Percentiles rank a stretch among this genome's conserved stretches.
Evolutionary conservation across 2,113 vertebrate species (phyloP).

Genomic region (Orientallactaga bullata): DNA sequence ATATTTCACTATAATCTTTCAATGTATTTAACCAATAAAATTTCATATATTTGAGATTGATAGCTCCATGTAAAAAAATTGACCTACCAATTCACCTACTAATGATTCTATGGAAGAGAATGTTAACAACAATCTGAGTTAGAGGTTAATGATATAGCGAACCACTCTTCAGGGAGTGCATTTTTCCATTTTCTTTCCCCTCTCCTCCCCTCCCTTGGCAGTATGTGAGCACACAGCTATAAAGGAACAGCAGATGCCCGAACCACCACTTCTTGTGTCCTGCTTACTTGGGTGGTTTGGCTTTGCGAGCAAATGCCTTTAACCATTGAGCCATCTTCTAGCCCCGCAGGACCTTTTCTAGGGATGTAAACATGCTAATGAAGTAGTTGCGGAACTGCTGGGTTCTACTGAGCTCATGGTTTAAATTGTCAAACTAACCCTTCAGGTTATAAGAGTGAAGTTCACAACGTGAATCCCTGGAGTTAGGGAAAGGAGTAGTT

Average conservation of each 20-base stretch:
- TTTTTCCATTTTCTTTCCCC: neutral
- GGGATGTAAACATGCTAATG: slow-evolving; percentile 9
- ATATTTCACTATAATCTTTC: neutral
- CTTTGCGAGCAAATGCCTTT: too few species aligned
- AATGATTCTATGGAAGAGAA: neutral
- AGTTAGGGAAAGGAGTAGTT: neutral
- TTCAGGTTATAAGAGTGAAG: neutral
- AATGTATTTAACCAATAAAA: neutral
- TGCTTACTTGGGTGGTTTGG: too few species aligned
- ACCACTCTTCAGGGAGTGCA: neutral
- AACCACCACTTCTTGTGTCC: too few species aligned
- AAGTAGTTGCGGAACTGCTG: neutral
- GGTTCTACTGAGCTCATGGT: neutral
- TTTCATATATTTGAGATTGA: neutral
- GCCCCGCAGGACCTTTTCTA: neutral
- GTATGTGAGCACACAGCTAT: too few species aligned
- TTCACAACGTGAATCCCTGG: neutral
- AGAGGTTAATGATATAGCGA: neutral
- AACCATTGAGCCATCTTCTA: too few species aligned
- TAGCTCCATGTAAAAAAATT: neutral
- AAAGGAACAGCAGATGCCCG: too few species aligned
- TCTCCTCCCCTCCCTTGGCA: too few species aligned
- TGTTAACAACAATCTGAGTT: neutral
- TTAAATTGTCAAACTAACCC: neutral
- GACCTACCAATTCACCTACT: neutral